Base-by-base conservation (phyloP, 1,140 invertebrate species). In the Drosophila tani region DNA sequence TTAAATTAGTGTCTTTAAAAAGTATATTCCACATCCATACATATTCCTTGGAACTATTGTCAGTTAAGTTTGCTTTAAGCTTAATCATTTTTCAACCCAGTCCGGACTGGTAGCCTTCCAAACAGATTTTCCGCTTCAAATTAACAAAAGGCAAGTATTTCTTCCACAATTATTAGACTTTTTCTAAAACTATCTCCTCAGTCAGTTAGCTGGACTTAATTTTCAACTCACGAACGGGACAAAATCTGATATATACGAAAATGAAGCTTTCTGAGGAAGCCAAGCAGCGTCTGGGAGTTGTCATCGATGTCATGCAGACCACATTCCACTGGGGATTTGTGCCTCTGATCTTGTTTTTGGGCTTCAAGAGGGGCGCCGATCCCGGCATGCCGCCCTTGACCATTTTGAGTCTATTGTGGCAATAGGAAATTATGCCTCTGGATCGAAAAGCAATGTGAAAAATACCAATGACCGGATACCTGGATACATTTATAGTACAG, bases 281-380 rank as follows among this genome's bases (percentile, higher is more conserved):
- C 32, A 55, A 21, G 19, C 8, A 40, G 8, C 53, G 53, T n/a
- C 8, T 40, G 19, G 15, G 14, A 40, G 15, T 15, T 24, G 53
- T 24, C 32, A 11, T 55, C 5, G 21, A 21, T 0, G 35, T 2
- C 2, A 5, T 24, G 53, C 35, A 55, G 19, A 40, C 14, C 35
- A 40, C 32, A n/a, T 3, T 55, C 53, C 7, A 5, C 19, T 56
- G 53, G 53, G 53, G 35, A 40, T 24, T 56, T 14, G 3, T 56
- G 2, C 53, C 53, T 11, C 38, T 56, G 19, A 8, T 56, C 53
- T 21, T 56, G 21, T 2, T 56, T 17, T n/a, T 56, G 53, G 53
- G 53, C 53, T 40, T 56, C 4, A 21, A 19, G 12, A 9, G 15
- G 19, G 53, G 53, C n/a, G 53, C 53, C n/a, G 19, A 56, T 56